phyloP scores from a whole-genome alignment of 2,113 vertebrate species.

The Colius striatus region DNA sequence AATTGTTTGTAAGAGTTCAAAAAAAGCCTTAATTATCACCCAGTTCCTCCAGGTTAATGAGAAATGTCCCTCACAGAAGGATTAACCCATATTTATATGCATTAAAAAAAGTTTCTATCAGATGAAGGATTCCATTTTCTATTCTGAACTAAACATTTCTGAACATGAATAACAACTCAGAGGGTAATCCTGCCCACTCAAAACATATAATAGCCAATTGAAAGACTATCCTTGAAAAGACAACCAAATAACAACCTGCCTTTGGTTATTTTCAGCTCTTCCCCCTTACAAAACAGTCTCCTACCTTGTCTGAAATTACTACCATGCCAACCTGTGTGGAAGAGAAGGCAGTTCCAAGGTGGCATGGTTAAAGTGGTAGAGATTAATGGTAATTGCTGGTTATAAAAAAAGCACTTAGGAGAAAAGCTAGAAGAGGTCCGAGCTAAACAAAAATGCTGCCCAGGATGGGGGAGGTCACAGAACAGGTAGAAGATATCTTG shows the following conservation, averaged over 20 bases:
- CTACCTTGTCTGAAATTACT: not conserved
- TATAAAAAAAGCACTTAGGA: not conserved
- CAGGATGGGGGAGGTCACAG: not conserved
- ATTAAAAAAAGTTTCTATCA: not conserved
- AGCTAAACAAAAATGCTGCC: not conserved
- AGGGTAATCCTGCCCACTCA: not conserved
- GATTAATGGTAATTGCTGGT: not conserved
- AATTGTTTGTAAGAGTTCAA: not conserved
- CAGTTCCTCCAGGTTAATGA: not conserved
- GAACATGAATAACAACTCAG: not conserved
- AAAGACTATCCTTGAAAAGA: not conserved
- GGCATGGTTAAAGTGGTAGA: not conserved
- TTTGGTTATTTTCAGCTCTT: not conserved
- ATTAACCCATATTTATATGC: not conserved
- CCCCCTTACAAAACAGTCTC: not conserved
- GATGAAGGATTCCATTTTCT: not conserved
- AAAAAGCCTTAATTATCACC: not conserved
- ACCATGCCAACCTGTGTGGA: not conserved
- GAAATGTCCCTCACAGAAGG: not conserved
- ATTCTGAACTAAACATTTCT: not conserved
- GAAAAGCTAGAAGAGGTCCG: not conserved
- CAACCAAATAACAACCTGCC: not conserved
- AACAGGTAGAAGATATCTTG: not conserved
- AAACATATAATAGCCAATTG: not conserved
- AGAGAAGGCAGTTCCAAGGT: not conserved